Evolutionary conservation across 1,140 invertebrate genomes (phyloP).

Genomic region (Dreissena polymorpha): DNA sequence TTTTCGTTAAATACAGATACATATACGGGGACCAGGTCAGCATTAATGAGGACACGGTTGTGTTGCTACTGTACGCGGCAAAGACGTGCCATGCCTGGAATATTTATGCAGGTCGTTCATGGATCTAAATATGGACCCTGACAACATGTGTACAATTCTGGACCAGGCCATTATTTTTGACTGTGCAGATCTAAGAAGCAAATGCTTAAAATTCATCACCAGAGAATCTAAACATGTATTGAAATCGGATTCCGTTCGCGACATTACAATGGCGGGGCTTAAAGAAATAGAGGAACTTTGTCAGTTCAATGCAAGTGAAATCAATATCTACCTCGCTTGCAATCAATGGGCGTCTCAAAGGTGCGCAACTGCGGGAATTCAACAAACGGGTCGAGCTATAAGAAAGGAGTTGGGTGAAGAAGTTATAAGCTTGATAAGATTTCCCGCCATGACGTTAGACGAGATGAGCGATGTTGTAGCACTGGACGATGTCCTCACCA

Average conservation of each 20-base stretch:
- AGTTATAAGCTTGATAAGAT: constrained; percentile 16
- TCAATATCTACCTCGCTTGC: constrained; percentile 5
- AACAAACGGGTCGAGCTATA: background rate
- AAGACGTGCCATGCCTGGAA: too few relatives aligned
- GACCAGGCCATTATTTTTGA: constrained; percentile 55
- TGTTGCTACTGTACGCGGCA: too few relatives aligned
- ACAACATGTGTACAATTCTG: too few relatives aligned
- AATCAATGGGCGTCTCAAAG: constrained; percentile 22
- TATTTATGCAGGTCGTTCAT: too few relatives aligned
- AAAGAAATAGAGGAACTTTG: background rate
- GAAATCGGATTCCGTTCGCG: constrained; percentile 20
- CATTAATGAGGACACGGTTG: too few relatives aligned
- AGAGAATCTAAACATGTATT: constrained; percentile 19
- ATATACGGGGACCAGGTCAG: too few relatives aligned
- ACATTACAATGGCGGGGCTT: constrained; percentile 20
- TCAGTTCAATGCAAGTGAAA: constrained; percentile 10
- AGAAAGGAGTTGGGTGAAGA: constrained; percentile 1
- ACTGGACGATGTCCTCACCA: background rate
- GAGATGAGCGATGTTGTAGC: constrained; percentile 11
- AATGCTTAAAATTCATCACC: constrained; percentile 30
- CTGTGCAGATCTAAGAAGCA: constrained; percentile 44
- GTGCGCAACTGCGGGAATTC: background rate
- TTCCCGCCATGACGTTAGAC: constrained; percentile 11
- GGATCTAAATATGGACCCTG: too few relatives aligned
- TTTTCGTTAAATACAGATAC: too few relatives aligned